Evolutionary conservation across 2,113 vertebrate species (phyloP), one percentile per base, ranked within the genome.

Genomic region (Balaeniceps rex): DNA sequence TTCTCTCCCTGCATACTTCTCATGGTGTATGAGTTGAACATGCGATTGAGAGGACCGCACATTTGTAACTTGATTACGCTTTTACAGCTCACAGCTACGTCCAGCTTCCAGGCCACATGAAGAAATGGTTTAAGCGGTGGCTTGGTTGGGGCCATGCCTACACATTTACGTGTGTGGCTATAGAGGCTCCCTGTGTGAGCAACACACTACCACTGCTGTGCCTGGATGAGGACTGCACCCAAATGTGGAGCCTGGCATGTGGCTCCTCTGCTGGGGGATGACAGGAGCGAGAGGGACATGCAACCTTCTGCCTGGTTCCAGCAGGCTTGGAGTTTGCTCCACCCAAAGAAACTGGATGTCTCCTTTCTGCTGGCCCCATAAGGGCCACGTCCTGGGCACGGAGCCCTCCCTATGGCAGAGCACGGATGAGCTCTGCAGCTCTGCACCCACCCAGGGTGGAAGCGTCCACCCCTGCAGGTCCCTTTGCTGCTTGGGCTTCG

Each of bases 401-500:
- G 16, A 83, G 29, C 33, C 23, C 29, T 66, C 33, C 14, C 19
- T 12, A 4, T 2, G 13, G 60, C 47, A 80, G 17, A 70, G 38
- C 28, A 63, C 2, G 2, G 38, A 26, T 14, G 60, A 82, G 42
- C 29, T 88, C 33, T 58, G 83, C 14, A 51, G 42, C 34, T 87
- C 33, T 51, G 83, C 16, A 55, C 26, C 17, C 65, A 71, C 12
- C 16, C 31, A 26, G 21, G 42, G 36, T 33, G 63, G 23, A 90
- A 76, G 46, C 2, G 6, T 12, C 22, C 13, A 60, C 14, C 22
- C 14, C 55, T 26, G 40, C 13, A 42, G 31, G 36, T 19, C 21
- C 72, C 68, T 65, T 58, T 1, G 4, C 21, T 65, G 42, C 55
- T 33, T 0, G 1, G 49, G 65, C 12, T 70, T 34, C 0, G 0